phyloP scores from a whole-genome alignment of 2,797 vertebrate species.

The Sebastes matsubarae region DNA sequence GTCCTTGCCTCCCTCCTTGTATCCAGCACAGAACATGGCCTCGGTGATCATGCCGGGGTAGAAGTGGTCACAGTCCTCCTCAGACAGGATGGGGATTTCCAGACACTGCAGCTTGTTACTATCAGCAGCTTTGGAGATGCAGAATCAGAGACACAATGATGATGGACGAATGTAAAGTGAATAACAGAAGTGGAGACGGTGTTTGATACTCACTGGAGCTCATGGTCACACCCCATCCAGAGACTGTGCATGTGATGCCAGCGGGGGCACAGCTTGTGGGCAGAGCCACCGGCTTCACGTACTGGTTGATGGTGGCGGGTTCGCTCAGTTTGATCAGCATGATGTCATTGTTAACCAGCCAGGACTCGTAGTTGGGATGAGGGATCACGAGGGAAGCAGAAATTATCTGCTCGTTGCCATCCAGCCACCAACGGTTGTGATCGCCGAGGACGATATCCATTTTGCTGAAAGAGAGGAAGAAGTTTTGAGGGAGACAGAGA shows the following conservation, averaged over 20 bases:
- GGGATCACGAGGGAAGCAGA: conserved; percentile 73
- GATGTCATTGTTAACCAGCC: conserved; percentile 81
- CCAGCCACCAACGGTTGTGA: conserved; percentile 69
- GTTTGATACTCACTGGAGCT: conserved; percentile 61
- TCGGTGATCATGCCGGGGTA: conserved; percentile 65
- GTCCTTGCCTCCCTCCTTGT: conserved; percentile 67
- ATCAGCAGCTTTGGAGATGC: conserved; percentile 39
- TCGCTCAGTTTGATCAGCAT: conserved; percentile 86
- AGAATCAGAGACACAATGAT: background rate
- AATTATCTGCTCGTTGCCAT: conserved; percentile 80
- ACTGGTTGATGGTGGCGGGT: conserved; percentile 71
- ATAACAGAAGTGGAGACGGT: background rate
- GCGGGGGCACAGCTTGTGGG: conserved; percentile 69
- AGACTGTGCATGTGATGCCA: conserved; percentile 81
- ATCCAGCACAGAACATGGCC: conserved; percentile 69
- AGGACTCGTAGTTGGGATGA: conserved; percentile 64
- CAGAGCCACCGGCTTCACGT: conserved; percentile 77
- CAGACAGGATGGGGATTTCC: conserved; percentile 63
- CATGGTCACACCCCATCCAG: conserved; percentile 85
- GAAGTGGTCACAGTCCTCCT: conserved; percentile 41
- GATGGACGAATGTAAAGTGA: background rate
- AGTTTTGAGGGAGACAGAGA: background rate
- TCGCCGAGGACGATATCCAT: conserved; percentile 85
- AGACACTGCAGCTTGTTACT: conserved; percentile 66
- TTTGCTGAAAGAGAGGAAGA: conserved; percentile 59